Conservation (phyloP, 2,797 vertebrate species). For the Halcyon leucocephala region DNA sequence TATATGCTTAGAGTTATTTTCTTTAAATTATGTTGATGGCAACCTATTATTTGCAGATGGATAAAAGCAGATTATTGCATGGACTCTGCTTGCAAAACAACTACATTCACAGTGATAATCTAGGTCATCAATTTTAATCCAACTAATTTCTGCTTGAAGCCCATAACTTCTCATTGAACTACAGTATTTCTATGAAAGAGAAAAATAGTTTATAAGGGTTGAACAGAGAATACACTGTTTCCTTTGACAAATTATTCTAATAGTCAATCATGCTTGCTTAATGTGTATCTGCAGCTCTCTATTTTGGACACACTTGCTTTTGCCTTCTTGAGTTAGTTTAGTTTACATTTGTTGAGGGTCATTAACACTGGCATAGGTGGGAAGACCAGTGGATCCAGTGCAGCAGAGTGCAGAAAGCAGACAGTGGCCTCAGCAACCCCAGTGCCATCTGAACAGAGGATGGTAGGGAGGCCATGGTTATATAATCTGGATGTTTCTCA, state of each 20-base stretch:
- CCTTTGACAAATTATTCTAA: background rate
- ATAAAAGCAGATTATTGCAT: slow-evolving; percentile 18
- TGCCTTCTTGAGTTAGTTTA: background rate
- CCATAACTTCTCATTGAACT: background rate
- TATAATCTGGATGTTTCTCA: background rate
- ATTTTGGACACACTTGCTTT: background rate
- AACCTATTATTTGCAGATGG: background rate
- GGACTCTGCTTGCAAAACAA: slow-evolving; percentile 22
- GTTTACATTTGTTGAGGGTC: background rate
- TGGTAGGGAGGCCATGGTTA: background rate
- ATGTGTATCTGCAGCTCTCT: background rate
- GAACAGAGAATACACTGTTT: background rate
- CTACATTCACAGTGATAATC: slow-evolving; percentile 21
- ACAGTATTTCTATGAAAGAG: background rate
- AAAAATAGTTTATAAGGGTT: background rate
- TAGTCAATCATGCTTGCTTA: background rate
- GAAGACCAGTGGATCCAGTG: background rate
- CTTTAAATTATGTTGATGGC: background rate
- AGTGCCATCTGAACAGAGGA: background rate
- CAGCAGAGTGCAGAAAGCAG: background rate
- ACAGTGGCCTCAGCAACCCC: rapidly evolving
- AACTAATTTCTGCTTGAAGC: background rate
- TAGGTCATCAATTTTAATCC: slow-evolving; percentile 42
- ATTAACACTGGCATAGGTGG: background rate
- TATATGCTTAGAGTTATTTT: background rate